These are phyloP conservation scores for Dicycla oo DNA, from an alignment of 2,888 invertebrate genomes.

Conservation along the genomic window DNA sequence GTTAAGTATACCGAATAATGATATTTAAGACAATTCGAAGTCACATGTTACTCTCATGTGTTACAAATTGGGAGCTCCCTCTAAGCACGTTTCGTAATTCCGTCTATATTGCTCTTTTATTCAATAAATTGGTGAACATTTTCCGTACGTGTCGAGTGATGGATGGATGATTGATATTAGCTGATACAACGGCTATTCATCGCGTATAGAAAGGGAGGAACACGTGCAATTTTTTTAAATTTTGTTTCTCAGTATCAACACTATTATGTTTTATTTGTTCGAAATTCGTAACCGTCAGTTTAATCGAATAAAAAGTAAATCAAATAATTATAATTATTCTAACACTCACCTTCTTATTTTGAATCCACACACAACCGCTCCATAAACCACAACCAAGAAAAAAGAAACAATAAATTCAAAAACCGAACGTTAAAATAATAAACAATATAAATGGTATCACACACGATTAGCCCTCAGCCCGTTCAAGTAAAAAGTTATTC, in stretches of 20 bases:
- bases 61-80: constrained; percentile 33
- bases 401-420: constrained; percentile 30
- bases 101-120: constrained; percentile 30
- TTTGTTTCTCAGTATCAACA: too few species aligned
- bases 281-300: rapidly evolving
- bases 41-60: constrained; percentile 25
- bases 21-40: constrained; percentile 13
- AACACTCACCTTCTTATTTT: constrained; percentile 49
- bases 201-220: neutral
- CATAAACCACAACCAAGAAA: constrained; percentile 39
- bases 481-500: constrained; percentile 37
- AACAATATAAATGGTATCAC: constrained; percentile 56
- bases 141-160: constrained; percentile 35
- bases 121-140: constrained; percentile 34
- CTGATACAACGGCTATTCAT: constrained; percentile 26
- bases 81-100: constrained; percentile 26
- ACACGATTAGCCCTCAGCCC: constrained; percentile 46
- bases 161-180: constrained; percentile 10
- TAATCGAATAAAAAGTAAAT: neutral
- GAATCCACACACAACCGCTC: constrained; percentile 33
- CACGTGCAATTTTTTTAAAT: neutral
- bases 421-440: constrained; percentile 51
- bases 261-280: neutral
- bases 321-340: neutral
- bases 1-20: constrained; percentile 23